These are phyloP conservation scores for Erebia epiphron DNA, from an alignment of 2,888 invertebrate genomes.

Conservation along the genomic window DNA sequence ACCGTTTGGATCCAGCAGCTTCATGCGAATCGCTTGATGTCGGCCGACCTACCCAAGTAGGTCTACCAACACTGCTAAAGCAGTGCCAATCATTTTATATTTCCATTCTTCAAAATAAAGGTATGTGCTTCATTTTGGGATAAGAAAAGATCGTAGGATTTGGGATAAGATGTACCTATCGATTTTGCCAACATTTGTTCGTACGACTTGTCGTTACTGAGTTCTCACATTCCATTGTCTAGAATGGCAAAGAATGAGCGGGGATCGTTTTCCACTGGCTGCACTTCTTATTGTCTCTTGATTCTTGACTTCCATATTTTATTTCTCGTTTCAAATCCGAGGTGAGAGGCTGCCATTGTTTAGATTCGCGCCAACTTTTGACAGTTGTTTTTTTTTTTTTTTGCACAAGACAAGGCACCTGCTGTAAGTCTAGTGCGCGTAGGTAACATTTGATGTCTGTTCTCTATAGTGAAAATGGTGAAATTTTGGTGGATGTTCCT, in stretches of 20 bases:
- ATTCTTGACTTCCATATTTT: conserved; percentile 62
- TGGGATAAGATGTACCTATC: background rate
- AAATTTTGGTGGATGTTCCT: conserved; percentile 80
- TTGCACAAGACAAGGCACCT: conserved; percentile 34
- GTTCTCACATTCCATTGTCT: background rate
- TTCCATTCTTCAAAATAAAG: background rate
- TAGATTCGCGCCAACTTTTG: conserved; percentile 55
- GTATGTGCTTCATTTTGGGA: background rate
- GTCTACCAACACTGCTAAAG: too few relatives aligned
- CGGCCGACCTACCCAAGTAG: too few relatives aligned
- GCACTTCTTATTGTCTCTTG: conserved; percentile 70
- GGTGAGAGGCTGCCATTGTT: conserved; percentile 64
- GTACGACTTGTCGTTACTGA: conserved; percentile 1
- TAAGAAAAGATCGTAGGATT: background rate
- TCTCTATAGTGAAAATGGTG: conserved; percentile 72
- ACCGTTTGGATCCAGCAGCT: too few relatives aligned
- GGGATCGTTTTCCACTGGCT: conserved; percentile 77
- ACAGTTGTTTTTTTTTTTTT: conserved; percentile 53
- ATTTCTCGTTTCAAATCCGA: conserved; percentile 67
- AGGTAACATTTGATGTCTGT: conserved; percentile 59
- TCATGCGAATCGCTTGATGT: too few relatives aligned
- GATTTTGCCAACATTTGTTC: background rate
- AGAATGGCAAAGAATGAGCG: conserved; percentile 50
- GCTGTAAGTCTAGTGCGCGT: conserved; percentile 43
- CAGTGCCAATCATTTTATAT: too few relatives aligned